These are phyloP conservation scores for Stigmatopora argus DNA, from an alignment of 2,113 vertebrate species.

Conservation along the genomic window DNA sequence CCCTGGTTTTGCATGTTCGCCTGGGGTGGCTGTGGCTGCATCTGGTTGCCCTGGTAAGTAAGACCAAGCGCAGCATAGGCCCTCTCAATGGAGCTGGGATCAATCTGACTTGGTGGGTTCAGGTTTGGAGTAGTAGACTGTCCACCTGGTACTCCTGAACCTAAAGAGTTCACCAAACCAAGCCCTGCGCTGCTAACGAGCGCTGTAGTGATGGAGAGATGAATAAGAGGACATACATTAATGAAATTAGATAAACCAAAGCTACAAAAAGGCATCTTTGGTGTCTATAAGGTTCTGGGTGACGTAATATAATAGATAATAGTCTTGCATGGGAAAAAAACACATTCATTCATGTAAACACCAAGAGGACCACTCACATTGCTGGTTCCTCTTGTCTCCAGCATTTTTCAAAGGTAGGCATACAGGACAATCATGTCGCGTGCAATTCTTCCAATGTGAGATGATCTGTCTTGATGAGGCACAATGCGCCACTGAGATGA, in stretches of 20 bases:
- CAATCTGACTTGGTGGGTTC: constrained; percentile 90
- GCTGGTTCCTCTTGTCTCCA: constrained; percentile 95
- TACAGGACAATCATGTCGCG: constrained; percentile 94
- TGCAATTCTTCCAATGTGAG: constrained; percentile 99
- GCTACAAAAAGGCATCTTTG: background rate
- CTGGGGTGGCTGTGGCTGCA: constrained; percentile 77
- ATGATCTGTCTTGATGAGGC: constrained; percentile 99
- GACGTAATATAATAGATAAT: background rate
- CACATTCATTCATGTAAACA: background rate
- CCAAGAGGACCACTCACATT: constrained; percentile 75
- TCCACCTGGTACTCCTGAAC: constrained; percentile 79
- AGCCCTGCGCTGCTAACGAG: constrained; percentile 81
- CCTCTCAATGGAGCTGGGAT: constrained; percentile 95
- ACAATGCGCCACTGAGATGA: constrained; percentile 86
- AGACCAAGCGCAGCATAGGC: constrained; percentile 94
- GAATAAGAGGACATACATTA: background rate
- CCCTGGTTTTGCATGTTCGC: constrained; percentile 69
- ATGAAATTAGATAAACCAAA: background rate
- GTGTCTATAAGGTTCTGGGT: background rate
- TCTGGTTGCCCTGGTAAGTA: constrained; percentile 92
- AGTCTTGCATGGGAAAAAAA: background rate
- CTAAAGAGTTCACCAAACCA: constrained; percentile 77
- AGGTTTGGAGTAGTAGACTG: constrained; percentile 80
- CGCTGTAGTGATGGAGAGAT: constrained; percentile 61
- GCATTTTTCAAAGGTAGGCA: constrained; percentile 97